These are phyloP conservation scores for Ctenopoma multispine DNA, from an alignment of 2,797 vertebrate genomes.

Conservation along the genomic window DNA sequence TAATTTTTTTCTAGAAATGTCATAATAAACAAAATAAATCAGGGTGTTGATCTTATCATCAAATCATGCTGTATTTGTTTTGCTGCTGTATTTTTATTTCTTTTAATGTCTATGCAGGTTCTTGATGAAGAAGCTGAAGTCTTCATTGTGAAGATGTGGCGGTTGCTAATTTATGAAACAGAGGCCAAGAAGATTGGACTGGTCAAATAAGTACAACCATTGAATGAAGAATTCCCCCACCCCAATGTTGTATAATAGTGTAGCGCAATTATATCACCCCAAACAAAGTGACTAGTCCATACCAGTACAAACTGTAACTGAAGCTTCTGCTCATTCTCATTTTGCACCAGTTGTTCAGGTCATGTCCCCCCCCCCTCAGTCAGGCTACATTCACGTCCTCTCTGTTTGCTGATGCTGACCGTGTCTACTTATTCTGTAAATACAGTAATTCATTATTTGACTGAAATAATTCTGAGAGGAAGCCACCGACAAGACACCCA, in stretches of 20 bases:
- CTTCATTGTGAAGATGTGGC: slow-evolving; percentile 99
- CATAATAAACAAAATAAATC: too few relatives aligned
- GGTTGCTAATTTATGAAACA: slow-evolving; percentile 98
- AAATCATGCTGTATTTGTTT: not conserved
- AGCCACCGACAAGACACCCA: slow-evolving; percentile 25
- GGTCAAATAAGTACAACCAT: slow-evolving; percentile 88
- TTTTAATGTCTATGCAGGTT: slow-evolving; percentile 83
- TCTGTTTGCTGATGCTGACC: slow-evolving; percentile 49
- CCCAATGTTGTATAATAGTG: slow-evolving; percentile 54
- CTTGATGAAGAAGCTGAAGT: slow-evolving; percentile 99
- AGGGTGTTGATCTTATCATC: too few relatives aligned
- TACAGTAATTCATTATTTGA: slow-evolving; percentile 43
- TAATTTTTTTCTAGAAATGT: too few relatives aligned
- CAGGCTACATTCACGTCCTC: slow-evolving; percentile 27
- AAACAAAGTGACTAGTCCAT: slow-evolving; percentile 37
- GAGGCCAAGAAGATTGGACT: slow-evolving; percentile 99
- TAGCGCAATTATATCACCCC: slow-evolving; percentile 51
- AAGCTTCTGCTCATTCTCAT: slow-evolving; percentile 38
- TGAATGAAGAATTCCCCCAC: slow-evolving; percentile 33
- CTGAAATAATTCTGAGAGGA: slow-evolving; percentile 19
- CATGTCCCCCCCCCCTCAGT: slow-evolving; percentile 26
- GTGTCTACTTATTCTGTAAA: slow-evolving; percentile 56
- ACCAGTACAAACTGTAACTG: slow-evolving; percentile 34
- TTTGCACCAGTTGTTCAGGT: slow-evolving; percentile 37
- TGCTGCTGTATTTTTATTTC: not conserved